These are phyloP conservation scores for Odocoileus hemionus DNA, from an alignment of 2,113 vertebrate species.

Conservation along the genomic window DNA sequence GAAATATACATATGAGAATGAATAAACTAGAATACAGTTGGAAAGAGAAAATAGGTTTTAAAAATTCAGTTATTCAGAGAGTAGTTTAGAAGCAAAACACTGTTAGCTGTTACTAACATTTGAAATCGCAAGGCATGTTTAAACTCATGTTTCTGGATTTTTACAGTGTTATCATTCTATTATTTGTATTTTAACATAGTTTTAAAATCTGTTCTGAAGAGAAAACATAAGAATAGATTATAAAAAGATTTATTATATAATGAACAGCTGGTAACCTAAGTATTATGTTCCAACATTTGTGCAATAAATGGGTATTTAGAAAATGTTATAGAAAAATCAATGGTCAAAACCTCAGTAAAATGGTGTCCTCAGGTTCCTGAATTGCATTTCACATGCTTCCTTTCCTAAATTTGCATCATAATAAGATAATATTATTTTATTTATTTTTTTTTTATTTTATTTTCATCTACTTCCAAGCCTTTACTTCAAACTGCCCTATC, in stretches of 20 bases:
- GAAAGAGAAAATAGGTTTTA: not conserved
- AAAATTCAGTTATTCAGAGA: not conserved
- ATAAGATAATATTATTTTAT: not conserved
- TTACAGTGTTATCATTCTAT: not conserved
- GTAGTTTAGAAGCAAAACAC: not conserved
- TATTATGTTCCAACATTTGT: not conserved
- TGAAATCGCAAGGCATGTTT: not conserved
- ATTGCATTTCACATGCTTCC: not conserved
- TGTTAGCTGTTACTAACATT: not conserved
- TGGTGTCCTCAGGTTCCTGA: not conserved
- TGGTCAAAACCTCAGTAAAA: not conserved
- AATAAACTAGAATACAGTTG: not conserved
- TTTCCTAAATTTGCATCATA: not conserved
- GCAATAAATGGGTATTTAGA: not conserved
- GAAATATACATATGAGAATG: not conserved
- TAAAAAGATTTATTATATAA: not conserved
- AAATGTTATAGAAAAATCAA: not conserved
- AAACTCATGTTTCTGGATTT: conserved; percentile 1
- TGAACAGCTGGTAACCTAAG: not conserved
- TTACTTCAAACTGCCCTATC: not conserved
- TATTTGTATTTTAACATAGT: conserved; percentile 2
- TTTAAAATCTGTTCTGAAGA: not conserved
- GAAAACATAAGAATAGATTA: not conserved
- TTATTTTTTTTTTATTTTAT: not conserved
- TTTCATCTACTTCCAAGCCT: not conserved